These are phyloP conservation scores for Synergus umbraculus DNA, from an alignment of 2,888 invertebrate genomes.

Conservation along the genomic window DNA sequence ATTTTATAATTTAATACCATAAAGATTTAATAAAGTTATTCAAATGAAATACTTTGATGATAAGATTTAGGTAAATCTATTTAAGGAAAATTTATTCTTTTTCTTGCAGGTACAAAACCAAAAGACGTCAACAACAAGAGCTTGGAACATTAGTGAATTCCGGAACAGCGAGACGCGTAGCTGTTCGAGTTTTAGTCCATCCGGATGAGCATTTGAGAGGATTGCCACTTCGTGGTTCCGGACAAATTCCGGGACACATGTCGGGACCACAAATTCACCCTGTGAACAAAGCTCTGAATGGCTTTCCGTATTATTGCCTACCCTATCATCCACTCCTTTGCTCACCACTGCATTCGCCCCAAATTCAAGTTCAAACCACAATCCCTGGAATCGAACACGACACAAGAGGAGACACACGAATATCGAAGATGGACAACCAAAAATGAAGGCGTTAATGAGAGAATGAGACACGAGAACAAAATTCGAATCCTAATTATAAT, in stretches of 20 bases:
- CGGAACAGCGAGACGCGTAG: constrained; percentile 84
- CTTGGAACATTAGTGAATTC: constrained; percentile 83
- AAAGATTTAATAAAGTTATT: neutral
- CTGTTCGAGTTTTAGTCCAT: constrained; percentile 91
- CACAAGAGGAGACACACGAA: constrained; percentile 67
- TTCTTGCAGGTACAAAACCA: constrained; percentile 89
- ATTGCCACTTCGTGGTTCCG: constrained; percentile 68
- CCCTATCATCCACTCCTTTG: constrained; percentile 74
- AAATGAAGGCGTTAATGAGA: constrained; percentile 58
- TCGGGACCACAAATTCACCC: constrained; percentile 70
- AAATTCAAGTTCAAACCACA: constrained; percentile 70
- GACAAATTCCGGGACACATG: constrained; percentile 71
- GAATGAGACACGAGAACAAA: neutral
- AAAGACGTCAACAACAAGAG: constrained; percentile 93
- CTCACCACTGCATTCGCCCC: constrained; percentile 70
- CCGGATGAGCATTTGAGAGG: constrained; percentile 74
- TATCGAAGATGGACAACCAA: constrained; percentile 67
- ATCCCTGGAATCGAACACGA: constrained; percentile 64
- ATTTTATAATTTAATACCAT: neutral
- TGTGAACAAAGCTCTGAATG: constrained; percentile 69
- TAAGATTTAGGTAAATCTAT: neutral
- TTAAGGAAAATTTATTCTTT: neutral
- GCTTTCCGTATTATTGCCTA: constrained; percentile 73
- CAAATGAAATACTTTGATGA: neutral
- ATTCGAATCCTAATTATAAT: neutral